Conservation (phyloP, 2,888 invertebrate species). For the Heliconius charithonia region DNA sequence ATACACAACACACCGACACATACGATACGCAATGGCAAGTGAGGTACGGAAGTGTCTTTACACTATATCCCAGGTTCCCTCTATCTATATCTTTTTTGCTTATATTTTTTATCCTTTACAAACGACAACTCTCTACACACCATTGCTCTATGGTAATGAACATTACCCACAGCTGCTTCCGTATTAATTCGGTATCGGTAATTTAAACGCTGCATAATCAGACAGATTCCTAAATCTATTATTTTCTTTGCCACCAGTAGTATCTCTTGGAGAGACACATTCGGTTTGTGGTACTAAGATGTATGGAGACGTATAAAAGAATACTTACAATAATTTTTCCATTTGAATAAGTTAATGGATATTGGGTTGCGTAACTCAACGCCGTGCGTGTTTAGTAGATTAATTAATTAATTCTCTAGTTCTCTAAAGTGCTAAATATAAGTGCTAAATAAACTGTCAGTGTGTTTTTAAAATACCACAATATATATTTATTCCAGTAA, state of each 20-base stretch:
- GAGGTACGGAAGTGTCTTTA: too few species aligned
- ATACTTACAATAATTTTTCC: neutral
- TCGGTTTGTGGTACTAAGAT: neutral
- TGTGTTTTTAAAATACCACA: too few species aligned
- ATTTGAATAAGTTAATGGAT: neutral
- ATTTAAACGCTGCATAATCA: slow-evolving; percentile 53
- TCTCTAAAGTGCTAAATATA: too few species aligned
- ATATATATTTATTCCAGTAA: too few species aligned
- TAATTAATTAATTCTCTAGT: too few species aligned
- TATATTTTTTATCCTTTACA: neutral
- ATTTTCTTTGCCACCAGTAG: slow-evolving; percentile 36
- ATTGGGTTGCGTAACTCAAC: neutral
- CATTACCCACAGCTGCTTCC: slow-evolving; percentile 51
- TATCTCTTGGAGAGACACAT: slow-evolving; percentile 27
- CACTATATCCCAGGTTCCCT: too few species aligned
- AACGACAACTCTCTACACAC: slow-evolving; percentile 9
- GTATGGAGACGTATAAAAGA: neutral
- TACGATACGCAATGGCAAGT: too few species aligned
- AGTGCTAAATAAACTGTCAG: too few species aligned
- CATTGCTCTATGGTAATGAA: slow-evolving; percentile 44
- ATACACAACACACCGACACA: too few species aligned
- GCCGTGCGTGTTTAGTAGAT: neutral
- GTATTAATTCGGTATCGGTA: slow-evolving; percentile 53
- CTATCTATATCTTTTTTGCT: too few species aligned
- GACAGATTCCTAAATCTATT: slow-evolving; percentile 43